These are phyloP conservation scores for Lipotes vexillifer DNA, from an alignment of 2,113 vertebrate genomes.

Conservation along the genomic window DNA sequence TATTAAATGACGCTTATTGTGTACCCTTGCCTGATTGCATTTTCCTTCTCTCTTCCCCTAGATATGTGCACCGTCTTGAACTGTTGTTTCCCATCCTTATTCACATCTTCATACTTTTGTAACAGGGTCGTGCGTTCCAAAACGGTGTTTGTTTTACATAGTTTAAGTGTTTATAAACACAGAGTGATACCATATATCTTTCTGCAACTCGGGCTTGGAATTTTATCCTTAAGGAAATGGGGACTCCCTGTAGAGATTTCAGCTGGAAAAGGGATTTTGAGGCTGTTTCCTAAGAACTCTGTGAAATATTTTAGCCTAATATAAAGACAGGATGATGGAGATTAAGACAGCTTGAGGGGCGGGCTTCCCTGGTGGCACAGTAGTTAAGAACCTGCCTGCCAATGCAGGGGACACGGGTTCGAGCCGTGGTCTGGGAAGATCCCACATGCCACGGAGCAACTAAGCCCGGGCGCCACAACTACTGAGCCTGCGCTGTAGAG, in stretches of 20 bases:
- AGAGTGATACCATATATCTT: not conserved
- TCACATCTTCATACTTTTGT: not conserved
- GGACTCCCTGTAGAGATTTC: not conserved
- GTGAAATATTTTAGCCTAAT: no score
- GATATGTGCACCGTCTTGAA: fast-evolving
- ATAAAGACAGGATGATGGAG: fast-evolving
- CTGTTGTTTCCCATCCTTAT: no score
- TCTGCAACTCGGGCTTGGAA: not conserved
- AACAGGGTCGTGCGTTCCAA: not conserved
- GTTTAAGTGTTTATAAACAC: not conserved
- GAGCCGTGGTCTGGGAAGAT: fast-evolving
- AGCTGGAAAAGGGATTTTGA: not conserved
- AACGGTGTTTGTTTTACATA: not conserved
- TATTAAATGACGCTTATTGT: not conserved
- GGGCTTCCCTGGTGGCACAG: not conserved
- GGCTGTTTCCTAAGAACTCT: not conserved
- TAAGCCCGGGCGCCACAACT: no score
- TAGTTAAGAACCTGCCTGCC: no score
- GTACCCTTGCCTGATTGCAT: fast-evolving
- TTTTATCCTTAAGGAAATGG: not conserved
- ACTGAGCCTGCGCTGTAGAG: no score
- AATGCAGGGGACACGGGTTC: no score
- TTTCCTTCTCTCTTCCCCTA: fast-evolving
- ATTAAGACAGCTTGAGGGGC: fast-evolving
- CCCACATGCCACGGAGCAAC: not conserved